phyloP scores from a whole-genome alignment of 2,797 vertebrate genomes.

The Gymnoscopelus braueri region DNA sequence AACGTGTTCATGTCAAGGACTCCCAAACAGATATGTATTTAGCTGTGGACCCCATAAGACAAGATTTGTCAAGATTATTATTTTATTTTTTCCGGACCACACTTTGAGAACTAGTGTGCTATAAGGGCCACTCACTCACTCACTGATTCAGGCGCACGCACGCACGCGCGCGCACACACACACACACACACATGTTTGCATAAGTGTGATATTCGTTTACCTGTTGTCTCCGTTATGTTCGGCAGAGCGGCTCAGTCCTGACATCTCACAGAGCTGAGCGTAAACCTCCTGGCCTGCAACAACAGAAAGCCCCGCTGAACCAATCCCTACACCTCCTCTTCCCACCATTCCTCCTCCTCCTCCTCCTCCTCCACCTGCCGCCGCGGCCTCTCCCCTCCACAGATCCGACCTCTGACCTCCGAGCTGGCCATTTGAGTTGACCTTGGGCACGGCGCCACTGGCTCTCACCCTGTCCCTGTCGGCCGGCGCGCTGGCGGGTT shows the following conservation, averaged over 20 bases:
- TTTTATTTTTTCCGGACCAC: too few relatives aligned
- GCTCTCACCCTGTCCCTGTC: constrained; percentile 75
- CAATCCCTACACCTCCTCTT: constrained; percentile 76
- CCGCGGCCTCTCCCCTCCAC: constrained; percentile 78
- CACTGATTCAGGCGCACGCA: too few relatives aligned
- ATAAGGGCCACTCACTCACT: too few relatives aligned
- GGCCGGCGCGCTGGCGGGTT: constrained; percentile 50
- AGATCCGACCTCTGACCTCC: constrained; percentile 94
- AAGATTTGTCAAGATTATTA: too few relatives aligned
- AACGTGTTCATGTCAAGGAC: too few relatives aligned
- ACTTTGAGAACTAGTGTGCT: too few relatives aligned
- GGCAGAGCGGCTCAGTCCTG: constrained; percentile 78
- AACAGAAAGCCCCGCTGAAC: constrained; percentile 92
- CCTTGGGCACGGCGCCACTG: constrained; percentile 82
- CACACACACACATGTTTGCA: not conserved
- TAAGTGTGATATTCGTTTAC: constrained; percentile 42
- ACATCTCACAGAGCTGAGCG: constrained; percentile 83
- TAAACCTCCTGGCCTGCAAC: constrained; percentile 94
- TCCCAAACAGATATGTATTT: too few relatives aligned
- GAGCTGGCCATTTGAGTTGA: constrained; percentile 87
- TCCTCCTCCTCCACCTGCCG: constrained; percentile 68
- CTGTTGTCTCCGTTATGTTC: constrained; percentile 83
- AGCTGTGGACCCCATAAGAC: too few relatives aligned
- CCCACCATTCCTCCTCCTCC: constrained; percentile 60
- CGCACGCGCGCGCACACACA: too few relatives aligned